A percentile compares a stretch with the other conserved stretches of the same genome.
Conservation (phyloP, 2,888 invertebrate genomes). For the Blomia tropicalis region DNA sequence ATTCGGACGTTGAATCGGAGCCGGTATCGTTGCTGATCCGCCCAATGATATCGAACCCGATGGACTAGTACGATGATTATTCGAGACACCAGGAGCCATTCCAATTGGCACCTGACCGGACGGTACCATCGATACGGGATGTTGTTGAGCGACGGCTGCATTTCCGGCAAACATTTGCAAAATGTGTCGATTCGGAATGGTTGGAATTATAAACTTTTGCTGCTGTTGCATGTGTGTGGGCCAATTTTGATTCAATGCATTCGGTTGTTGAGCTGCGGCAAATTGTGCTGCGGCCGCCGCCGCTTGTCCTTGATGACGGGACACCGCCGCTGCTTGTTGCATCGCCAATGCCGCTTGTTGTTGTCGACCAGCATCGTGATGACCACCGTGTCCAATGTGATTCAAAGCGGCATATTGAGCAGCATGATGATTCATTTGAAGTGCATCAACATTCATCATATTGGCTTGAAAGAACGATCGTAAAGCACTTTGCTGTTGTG, state of each 20-base stretch:
- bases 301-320: too few species aligned
- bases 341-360: not conserved
- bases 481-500: constrained; percentile 1
- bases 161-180: not conserved
- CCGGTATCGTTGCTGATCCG: not conserved
- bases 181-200: not conserved
- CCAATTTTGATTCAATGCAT: constrained; percentile 6
- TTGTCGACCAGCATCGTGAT: constrained; percentile 1
- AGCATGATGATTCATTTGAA: not conserved
- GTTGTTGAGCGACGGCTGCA: not conserved
- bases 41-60: not conserved
- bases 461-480: constrained; percentile 1
- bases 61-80: constrained; percentile 4
- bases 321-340: not conserved
- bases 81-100: not conserved
- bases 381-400: not conserved
- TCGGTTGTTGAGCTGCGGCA: not conserved
- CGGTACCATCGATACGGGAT: not conserved
- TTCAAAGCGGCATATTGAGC: not conserved
- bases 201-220: not conserved
- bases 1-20: constrained; percentile 11
- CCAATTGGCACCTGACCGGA: not conserved
- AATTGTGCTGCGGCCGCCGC: not conserved
- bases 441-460: not conserved
- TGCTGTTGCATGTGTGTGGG: not conserved